Percentiles rank a stretch among this genome's conserved stretches.
Evolutionary conservation across 2,888 invertebrate species (phyloP).

Genomic region (Xestia ashworthii): DNA sequence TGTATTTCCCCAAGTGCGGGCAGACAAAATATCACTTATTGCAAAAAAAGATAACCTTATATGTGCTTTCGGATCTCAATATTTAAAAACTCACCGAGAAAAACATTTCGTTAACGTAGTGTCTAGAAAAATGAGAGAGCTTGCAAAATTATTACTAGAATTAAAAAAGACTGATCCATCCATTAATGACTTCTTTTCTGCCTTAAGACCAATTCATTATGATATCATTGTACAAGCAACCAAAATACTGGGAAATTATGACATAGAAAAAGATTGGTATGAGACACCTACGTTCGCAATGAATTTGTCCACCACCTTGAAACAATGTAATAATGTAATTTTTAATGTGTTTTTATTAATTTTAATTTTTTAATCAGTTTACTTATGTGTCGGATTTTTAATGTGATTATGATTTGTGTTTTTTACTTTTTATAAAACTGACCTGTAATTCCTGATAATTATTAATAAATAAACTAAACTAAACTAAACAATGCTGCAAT

Average conservation of each 20-base stretch:
- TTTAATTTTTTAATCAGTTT: too few relatives aligned
- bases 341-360: too few relatives aligned
- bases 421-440: too few relatives aligned
- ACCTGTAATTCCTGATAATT: too few relatives aligned
- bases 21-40: conserved; percentile 56
- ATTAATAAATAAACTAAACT: too few relatives aligned
- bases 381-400: too few relatives aligned
- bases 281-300: too few relatives aligned
- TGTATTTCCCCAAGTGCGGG: conserved; percentile 67
- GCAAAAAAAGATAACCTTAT: conserved; percentile 62
- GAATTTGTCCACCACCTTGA: conserved; percentile 35
- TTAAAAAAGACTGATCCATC: conserved; percentile 59
- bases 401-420: too few relatives aligned
- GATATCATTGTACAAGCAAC: conserved; percentile 60
- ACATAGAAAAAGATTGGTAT: too few relatives aligned
- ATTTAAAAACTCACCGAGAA: conserved; percentile 63
- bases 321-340: too few relatives aligned
- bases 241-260: conserved; percentile 22
- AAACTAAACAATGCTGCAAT: conserved; percentile 70
- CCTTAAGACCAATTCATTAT: conserved; percentile 58
- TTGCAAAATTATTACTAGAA: conserved; percentile 66
- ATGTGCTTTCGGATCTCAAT: conserved; percentile 59
- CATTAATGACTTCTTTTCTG: conserved; percentile 50
- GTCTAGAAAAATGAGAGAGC: conserved; percentile 66
- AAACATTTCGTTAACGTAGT: conserved; percentile 61